Base-by-base conservation (phyloP, 2,113 vertebrate genomes). In the Phodopus roborovskii region DNA sequence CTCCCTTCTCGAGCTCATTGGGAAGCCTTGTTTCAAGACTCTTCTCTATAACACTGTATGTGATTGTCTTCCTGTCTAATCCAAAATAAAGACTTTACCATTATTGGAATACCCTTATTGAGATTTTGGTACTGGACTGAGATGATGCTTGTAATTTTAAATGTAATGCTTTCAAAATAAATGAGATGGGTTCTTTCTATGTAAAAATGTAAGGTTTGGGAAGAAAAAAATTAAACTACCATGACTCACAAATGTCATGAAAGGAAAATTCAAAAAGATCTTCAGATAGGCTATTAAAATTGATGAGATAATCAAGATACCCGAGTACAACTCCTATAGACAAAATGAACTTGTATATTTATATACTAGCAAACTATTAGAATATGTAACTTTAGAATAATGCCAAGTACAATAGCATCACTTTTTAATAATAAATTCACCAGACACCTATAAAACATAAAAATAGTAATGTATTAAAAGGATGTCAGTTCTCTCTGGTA, bases 341-440 rank as follows among this genome's bases (percentile, higher is more conserved):
- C 28, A 91, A 86, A 91, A 88, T 71, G 87, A 91, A 92, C 84
- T 94, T 92, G 15, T 88, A 95, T 53, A 56, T 60, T 77, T 82
- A 77, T 56, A 88, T 85, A 50, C 36, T 17, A 92, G 73, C 16
- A 90, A 83, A 92, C 74, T 66, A 91, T 53, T 53, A 85, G 75
- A 94, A 96, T 91, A 70, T 4, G 28, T 36, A 74, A 81, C 82
- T 88, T 53, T 94, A 95, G 95, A 90, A 74, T 81, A 79, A 92
- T 66, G 39, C 26, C 36, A 93, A 95, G 74, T 78, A 92, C 0
- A 79, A 81, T 13, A 88, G 56, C 7, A 74, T 39, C 20, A 87
- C 45, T 6, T 81, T 58, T 92, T 74, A 92, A 85, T 53, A 86
- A 92, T 88, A 85, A 68, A 60, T 75, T 12, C 19, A 92, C 53